Conservation (phyloP, 2,113 vertebrate genomes). For the Barbus barbus region DNA sequence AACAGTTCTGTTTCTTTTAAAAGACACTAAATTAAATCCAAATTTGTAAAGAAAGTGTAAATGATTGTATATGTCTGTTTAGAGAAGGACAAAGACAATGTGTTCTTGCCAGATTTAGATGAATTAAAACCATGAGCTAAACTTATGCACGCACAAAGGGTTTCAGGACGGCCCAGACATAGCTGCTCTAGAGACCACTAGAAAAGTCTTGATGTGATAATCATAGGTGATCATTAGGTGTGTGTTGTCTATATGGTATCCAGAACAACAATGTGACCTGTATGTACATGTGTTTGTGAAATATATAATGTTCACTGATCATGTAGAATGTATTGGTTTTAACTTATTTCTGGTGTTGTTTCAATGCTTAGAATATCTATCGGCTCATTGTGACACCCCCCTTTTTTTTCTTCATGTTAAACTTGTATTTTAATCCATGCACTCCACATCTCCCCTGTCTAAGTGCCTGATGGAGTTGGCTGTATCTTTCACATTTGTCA, state of each 20-base stretch:
- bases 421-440: not conserved
- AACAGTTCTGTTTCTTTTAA: not conserved
- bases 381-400: not conserved
- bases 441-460: conserved; percentile 17
- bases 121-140: conserved; percentile 16
- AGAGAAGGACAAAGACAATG: not conserved
- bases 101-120: not conserved
- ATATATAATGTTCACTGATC: not conserved
- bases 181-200: conserved; percentile 26
- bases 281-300: conserved; percentile 28
- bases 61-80: not conserved
- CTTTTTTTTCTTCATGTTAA: not conserved
- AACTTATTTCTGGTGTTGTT: conserved; percentile 22
- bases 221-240: not conserved
- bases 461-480: conserved; percentile 69
- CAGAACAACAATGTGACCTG: not conserved
- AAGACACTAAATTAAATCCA: conserved; percentile 1
- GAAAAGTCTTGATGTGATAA: conserved; percentile 1
- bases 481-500: conserved; percentile 10
- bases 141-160: conserved; percentile 33
- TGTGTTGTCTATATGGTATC: not conserved
- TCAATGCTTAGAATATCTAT: not conserved
- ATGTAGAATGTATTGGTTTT: conserved; percentile 16
- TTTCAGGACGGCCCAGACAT: not conserved
- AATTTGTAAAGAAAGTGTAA: conserved; percentile 13